Evolutionary conservation across 37 sponge, comb jelly and placozoan genomes (phyloP).

Genomic region (Petrosia ficiformis): DNA sequence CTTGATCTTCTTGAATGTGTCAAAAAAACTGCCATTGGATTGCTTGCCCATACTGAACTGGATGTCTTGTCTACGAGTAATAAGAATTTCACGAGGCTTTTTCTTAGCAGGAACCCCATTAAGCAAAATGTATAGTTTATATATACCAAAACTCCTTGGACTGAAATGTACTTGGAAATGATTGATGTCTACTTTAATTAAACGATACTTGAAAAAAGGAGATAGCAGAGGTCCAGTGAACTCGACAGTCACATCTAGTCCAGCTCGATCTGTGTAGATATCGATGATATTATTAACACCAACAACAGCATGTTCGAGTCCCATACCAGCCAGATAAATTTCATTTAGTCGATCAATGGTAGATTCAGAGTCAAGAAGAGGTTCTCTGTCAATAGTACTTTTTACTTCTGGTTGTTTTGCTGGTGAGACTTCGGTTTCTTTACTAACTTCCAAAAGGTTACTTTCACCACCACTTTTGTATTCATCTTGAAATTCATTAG

Average conservation of each 20-base stretch:
- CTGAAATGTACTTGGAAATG: slow-evolving; percentile 63
- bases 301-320: slow-evolving; percentile 60
- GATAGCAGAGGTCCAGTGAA: slow-evolving; percentile 2
- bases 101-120: too few relatives aligned
- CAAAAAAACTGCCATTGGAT: too few relatives aligned
- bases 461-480: slow-evolving; percentile 77
- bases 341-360: too few relatives aligned
- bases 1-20: too few relatives aligned
- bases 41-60: too few relatives aligned
- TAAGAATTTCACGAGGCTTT: too few relatives aligned
- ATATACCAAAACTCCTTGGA: too few relatives aligned
- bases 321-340: slow-evolving; percentile 55
- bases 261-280: slow-evolving; percentile 59
- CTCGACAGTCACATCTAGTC: slow-evolving; percentile 49
- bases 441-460: slow-evolving; percentile 83
- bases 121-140: too few relatives aligned
- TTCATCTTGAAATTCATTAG: slow-evolving; percentile 62
- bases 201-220: slow-evolving; percentile 13
- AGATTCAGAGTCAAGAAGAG: too few relatives aligned
- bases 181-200: slow-evolving; percentile 39
- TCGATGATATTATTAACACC: slow-evolving; percentile 40
- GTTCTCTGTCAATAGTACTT: slow-evolving; percentile 86
- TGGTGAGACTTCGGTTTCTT: slow-evolving; percentile 61
- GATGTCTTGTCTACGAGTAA: too few relatives aligned
- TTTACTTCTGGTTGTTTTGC: slow-evolving; percentile 75